Conservation (phyloP, 2,113 vertebrate genomes). For the Actenoides hombroni region DNA sequence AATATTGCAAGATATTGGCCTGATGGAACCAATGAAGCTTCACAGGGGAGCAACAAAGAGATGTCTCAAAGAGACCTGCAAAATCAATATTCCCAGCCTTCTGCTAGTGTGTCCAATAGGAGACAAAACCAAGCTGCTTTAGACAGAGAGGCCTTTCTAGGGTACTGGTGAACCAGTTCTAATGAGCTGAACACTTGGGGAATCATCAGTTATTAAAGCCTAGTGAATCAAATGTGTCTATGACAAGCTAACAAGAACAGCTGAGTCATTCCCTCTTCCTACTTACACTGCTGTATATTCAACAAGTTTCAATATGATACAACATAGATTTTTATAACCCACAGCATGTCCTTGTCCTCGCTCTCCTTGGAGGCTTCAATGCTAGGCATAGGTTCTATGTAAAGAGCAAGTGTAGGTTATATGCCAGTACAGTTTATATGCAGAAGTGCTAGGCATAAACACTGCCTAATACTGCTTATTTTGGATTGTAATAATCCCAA, state of each 20-base stretch:
- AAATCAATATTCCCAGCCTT: neutral
- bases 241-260: neutral
- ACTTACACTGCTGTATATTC: neutral
- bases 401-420: neutral
- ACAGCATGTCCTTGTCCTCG: accelerated
- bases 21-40: neutral
- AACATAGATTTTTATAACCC: neutral
- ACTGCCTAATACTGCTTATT: neutral
- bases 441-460: neutral
- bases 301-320: neutral
- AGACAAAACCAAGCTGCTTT: neutral
- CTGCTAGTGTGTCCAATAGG: neutral
- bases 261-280: neutral
- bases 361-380: accelerated
- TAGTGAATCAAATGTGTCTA: neutral
- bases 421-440: neutral
- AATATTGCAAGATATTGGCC: neutral
- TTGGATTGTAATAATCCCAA: neutral
- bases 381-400: neutral
- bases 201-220: neutral
- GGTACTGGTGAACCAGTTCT: neutral
- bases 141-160: neutral
- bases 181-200: neutral
- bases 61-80: neutral
- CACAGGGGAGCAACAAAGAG: neutral